Evolutionary conservation across 2,113 vertebrate genomes (phyloP).

Genomic region (Corapipo altera): DNA sequence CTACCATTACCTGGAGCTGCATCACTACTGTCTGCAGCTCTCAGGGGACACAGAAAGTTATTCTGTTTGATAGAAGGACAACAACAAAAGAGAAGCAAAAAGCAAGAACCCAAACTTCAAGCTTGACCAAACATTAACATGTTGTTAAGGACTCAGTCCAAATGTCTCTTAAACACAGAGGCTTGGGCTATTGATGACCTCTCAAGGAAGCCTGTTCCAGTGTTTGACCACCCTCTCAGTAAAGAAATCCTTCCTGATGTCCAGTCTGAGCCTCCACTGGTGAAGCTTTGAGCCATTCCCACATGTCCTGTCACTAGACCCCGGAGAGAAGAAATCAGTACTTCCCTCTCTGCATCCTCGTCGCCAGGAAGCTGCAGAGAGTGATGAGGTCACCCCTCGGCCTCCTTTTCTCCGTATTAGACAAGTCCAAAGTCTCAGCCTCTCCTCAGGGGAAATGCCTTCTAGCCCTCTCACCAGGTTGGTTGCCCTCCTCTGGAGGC

Average conservation of each 20-base stretch:
- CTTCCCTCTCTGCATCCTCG: background rate
- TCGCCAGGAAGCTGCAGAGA: background rate
- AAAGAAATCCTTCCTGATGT: background rate
- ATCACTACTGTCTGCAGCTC: background rate
- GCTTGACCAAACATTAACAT: background rate
- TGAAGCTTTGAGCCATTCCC: background rate
- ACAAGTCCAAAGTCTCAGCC: background rate
- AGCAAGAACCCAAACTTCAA: background rate
- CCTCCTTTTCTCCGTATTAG: too few relatives aligned
- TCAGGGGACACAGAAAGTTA: background rate
- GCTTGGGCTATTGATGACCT: background rate
- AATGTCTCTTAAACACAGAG: background rate
- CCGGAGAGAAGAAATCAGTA: background rate
- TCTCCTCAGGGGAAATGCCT: too few relatives aligned
- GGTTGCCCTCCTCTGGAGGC: background rate
- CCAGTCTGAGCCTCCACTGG: too few relatives aligned
- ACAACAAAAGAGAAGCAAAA: background rate
- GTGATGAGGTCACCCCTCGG: background rate
- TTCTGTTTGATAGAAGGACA: background rate
- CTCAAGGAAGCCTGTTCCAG: background rate
- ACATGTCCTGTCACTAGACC: background rate
- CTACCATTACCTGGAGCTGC: background rate
- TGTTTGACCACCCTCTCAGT: background rate
- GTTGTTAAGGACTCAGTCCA: background rate
- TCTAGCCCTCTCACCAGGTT: background rate